Conservation (phyloP, 2,888 invertebrate species). For the Nephrotoma flavescens region DNA sequence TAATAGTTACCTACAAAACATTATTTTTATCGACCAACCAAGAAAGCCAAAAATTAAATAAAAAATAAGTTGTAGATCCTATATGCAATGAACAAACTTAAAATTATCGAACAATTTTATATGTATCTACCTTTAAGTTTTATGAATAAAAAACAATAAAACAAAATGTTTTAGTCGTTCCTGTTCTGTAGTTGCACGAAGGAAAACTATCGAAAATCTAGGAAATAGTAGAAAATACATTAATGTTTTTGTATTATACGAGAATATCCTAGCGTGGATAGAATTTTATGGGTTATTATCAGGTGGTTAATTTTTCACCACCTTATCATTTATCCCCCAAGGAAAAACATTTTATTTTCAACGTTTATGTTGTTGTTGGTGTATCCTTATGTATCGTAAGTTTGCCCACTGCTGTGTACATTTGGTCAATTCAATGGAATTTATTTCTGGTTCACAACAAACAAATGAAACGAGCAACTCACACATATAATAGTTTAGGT, state of each 20-base stretch:
- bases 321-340: background rate
- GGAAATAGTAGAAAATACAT: background rate
- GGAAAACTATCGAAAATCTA: background rate
- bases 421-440: background rate
- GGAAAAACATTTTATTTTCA: background rate
- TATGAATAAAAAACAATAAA: background rate
- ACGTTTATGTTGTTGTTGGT: background rate
- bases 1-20: too few species aligned
- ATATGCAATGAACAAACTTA: background rate
- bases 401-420: background rate
- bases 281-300: background rate
- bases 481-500: background rate
- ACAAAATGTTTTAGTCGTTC: background rate
- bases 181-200: background rate
- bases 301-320: background rate
- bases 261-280: background rate
- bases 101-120: background rate
- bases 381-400: background rate
- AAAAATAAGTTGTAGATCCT: background rate
- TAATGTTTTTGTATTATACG: background rate
- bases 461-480: background rate
- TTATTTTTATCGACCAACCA: background rate
- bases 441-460: background rate
- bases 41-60: background rate
- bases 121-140: background rate